Evolutionary conservation across 2,888 invertebrate genomes (phyloP).

Genomic region (Tolmerus cingulatus): DNA sequence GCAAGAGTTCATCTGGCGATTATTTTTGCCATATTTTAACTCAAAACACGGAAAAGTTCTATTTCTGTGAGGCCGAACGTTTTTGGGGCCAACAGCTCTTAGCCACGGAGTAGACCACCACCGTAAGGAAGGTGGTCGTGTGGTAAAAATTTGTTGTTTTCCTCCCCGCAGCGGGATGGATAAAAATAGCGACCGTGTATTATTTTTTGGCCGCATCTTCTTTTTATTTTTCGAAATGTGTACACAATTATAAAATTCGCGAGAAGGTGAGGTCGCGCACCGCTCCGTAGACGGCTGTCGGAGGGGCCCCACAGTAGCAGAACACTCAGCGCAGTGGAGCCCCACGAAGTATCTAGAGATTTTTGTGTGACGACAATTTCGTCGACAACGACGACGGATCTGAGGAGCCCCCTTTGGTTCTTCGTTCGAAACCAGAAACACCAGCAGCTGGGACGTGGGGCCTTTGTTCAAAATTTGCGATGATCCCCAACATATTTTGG

Average conservation of each 20-base stretch:
- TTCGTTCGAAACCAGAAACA: neutral
- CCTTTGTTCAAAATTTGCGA: neutral
- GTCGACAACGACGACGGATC: neutral
- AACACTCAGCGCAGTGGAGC: neutral
- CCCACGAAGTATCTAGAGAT: neutral
- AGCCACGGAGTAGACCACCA: neutral
- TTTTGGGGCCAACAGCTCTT: neutral
- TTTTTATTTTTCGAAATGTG: neutral
- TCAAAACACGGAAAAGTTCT: conserved; percentile 15
- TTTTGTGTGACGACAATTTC: neutral
- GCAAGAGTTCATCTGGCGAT: neutral
- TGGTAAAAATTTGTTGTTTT: neutral
- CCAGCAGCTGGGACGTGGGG: neutral
- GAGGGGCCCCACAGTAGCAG: neutral
- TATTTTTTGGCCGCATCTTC: neutral
- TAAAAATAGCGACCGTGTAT: conserved; percentile 6
- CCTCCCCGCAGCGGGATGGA: neutral
- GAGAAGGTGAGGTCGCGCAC: neutral
- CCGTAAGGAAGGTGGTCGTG: neutral
- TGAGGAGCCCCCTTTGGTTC: neutral
- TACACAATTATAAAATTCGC: neutral
- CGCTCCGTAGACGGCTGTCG: neutral
- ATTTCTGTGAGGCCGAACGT: neutral
- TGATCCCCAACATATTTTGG: neutral
- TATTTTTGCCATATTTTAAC: neutral